Base-by-base conservation (phyloP, 2,113 vertebrate species). In the Microcebus ravelobensis region DNA sequence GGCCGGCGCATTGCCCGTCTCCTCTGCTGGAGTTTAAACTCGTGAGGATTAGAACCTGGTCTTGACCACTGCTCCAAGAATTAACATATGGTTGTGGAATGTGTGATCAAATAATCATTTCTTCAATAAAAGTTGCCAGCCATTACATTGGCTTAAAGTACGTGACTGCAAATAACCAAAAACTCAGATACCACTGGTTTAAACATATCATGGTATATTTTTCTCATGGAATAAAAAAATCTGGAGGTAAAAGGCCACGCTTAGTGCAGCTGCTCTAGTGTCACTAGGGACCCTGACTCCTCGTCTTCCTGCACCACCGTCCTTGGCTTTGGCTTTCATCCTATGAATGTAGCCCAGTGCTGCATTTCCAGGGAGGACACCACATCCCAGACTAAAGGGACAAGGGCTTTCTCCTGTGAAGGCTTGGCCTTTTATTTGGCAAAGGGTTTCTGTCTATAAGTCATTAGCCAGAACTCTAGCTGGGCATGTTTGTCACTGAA, bases 261-360 rank as follows among this genome's bases (percentile, higher is more conserved):
- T 50, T 15, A 14, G 8, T 3, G 7, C 1, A 31, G 34, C 0
- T n/a, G 8, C 34, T 83, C 31, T 39, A 3, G 25, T 9, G 15
- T 63, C 6, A 17, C 27, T 17, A 6, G 23, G 10, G 74, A 42
- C 52, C 17, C 15, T 15, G 8, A 3, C 6, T 55, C 20, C 20
- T 18, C 1, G 0, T 17, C 42, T 42, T 36, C 48, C n/a, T 23
- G 17, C 0, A 27, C 8, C 10, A 17, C 18, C 12, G 1, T 70
- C 31, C 74, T 31, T 14, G 9, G 9, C 25, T 57, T 29, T 61
- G 71, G 17, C 42, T 81, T 50, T 48, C 10, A 13, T 34, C 65
- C 59, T 12, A 1, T 10, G 65, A 8, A 36, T 6, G 12, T 9
- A 36, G 42, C 8, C 15, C 0, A 15, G 48, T 5, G 29, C 3